Conservation (phyloP, 35 echinoderm and acorn worm genomes). For the Stichopus chloronotus region DNA sequence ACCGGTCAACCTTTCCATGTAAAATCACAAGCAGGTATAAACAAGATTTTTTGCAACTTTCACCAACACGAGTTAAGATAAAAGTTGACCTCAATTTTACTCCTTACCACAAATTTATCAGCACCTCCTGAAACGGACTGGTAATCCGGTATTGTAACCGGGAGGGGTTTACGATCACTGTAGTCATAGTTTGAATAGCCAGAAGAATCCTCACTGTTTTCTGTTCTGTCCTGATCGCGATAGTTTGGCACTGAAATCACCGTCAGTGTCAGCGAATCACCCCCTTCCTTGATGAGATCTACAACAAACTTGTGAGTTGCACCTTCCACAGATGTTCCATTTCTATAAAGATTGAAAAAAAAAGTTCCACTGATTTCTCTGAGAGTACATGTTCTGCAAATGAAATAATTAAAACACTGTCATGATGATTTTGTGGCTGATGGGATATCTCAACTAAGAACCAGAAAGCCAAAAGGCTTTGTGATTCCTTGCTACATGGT, state of each 20-base stretch:
- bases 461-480: no score
- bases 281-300: constrained; percentile 95
- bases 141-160: constrained; percentile 95
- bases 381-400: no score
- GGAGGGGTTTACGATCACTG: constrained; percentile 89
- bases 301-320: constrained; percentile 98
- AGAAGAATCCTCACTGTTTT: constrained; percentile 96
- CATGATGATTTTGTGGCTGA: no score
- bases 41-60: no score
- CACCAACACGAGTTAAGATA: no score
- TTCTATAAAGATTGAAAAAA: constrained; percentile 69
- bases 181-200: constrained; percentile 96
- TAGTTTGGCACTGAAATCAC: constrained; percentile 98
- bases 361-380: neutral
- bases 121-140: constrained; percentile 65
- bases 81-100: neutral
- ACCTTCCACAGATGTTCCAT: constrained; percentile 88
- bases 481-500: no score
- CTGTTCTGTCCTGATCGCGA: constrained; percentile 72
- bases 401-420: no score
- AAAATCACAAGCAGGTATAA: no score
- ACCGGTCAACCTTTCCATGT: no score
- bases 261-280: constrained; percentile 85
- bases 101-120: constrained; percentile 96
- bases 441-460: no score